Base-by-base conservation (phyloP, 2,113 vertebrate species). In the Oophaga pumilio region DNA sequence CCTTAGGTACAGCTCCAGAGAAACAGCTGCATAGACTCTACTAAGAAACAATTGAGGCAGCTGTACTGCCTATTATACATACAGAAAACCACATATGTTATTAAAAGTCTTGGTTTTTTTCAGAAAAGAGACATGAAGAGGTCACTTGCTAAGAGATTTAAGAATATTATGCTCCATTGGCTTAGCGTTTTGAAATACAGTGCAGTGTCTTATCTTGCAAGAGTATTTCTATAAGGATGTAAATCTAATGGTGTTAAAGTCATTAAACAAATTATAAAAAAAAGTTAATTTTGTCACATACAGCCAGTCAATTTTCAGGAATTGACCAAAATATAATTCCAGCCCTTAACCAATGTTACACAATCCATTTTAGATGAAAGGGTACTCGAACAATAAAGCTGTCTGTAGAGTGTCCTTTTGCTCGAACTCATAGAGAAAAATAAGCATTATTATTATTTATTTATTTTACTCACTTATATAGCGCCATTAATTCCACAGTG, bases 21-120 rank as follows among this genome's bases (percentile, higher is more conserved):
- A 92, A 94, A 92, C 92, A 94, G 94, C 94, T 94, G 93, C 90
- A 91, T 85, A 89, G 81, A 90, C 90, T 92, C 92, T 91, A 91
- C 91, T 86, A 74, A 57, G 89, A 90, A 85, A 91, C 90, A 91
- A 93, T 89, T 92, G 91, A 92, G 90, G 91, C 91, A 95, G 93
- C 93, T 94, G 93, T 87, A 84, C 88, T 78, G 90, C 62, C 85
- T 83, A 90, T 79, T 90, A 91, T 89, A 86, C 69, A 89, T 82
- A 92, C 89, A 89, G 80, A 79, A 87, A 91, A 92, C 91, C 88
- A 90, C 91, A 92, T 93, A 91, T 82, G 86, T 89, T 92, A 92
- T 89, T 90, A 90, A 89, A 60, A 85, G 66, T 89, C 86, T 85
- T 56, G 89, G 86, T 91, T 91, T 90, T 91, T 89, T 91, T 89